Evolutionary conservation across 92 coral and sea anemone genomes (phyloP).

Genomic region (Epizoanthus rinbou): DNA sequence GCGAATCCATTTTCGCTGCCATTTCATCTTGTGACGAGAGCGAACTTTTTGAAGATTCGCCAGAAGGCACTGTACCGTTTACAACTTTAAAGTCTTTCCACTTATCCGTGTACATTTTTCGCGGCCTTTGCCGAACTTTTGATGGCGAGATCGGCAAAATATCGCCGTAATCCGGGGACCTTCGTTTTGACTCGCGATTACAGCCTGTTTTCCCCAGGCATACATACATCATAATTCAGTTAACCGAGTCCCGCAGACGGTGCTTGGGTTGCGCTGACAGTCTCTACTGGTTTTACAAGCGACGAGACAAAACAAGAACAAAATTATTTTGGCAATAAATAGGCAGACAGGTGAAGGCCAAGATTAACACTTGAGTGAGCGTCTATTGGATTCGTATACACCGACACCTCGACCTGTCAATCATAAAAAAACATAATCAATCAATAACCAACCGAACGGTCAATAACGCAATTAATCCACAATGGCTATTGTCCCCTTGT

Average conservation of each 20-base stretch:
- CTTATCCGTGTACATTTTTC: conserved; percentile 33
- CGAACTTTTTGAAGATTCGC: conserved; percentile 48
- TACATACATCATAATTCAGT: conserved; percentile 68
- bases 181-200: conserved; percentile 62
- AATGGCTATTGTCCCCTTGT: conserved; percentile 23
- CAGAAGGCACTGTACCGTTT: conserved; percentile 48
- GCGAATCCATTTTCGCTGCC: conserved; percentile 54
- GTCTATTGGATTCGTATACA: conserved; percentile 18
- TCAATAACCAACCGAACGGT: conserved; percentile 31
- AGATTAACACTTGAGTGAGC: not conserved
- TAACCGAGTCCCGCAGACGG: not conserved
- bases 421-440: conserved; percentile 14
- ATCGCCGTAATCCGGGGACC: conserved; percentile 86
- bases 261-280: not conserved
- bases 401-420: conserved; percentile 24
- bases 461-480: conserved; percentile 28
- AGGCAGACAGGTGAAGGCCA: conserved; percentile 30
- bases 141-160: conserved; percentile 88
- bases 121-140: conserved; percentile 52
- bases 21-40: conserved; percentile 40
- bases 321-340: conserved; percentile 25
- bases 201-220: conserved; percentile 82
- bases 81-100: conserved; percentile 26
- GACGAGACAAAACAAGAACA: conserved; percentile 30
- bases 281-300: conserved; percentile 3